Conservation (phyloP, 2,888 invertebrate genomes). For the Acleris sparsana region DNA sequence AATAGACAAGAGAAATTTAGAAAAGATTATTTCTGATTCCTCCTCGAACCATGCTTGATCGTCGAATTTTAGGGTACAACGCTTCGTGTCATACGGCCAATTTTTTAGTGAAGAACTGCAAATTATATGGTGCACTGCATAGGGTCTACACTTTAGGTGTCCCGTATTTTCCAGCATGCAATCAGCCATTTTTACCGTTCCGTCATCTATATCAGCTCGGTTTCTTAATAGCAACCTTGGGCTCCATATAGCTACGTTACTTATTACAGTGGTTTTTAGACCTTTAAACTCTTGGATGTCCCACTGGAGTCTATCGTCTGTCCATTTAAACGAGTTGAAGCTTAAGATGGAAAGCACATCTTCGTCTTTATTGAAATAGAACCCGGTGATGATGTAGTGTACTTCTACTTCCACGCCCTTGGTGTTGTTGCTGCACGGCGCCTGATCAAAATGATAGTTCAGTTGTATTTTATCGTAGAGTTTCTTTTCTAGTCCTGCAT, state of each 20-base stretch:
- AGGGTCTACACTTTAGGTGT: background rate
- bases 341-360: slow-evolving; percentile 27
- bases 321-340: slow-evolving; percentile 45
- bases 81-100: slow-evolving; percentile 26
- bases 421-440: slow-evolving; percentile 5
- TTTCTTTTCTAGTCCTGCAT: background rate
- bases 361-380: slow-evolving; percentile 3
- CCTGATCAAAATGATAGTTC: background rate
- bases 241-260: slow-evolving; percentile 43
- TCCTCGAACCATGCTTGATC: background rate
- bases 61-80: slow-evolving; percentile 22
- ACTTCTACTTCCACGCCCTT: slow-evolving; percentile 9
- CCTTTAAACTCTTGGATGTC: slow-evolving; percentile 48
- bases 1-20: background rate
- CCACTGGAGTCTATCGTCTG: slow-evolving; percentile 53
- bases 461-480: slow-evolving; percentile 8
- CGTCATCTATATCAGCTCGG: slow-evolving; percentile 1
- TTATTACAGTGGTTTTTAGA: slow-evolving; percentile 36
- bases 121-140: background rate
- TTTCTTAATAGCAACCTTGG: slow-evolving; percentile 40
- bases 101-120: slow-evolving; percentile 14
- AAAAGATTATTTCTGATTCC: background rate
- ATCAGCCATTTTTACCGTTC: background rate
- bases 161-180: slow-evolving; percentile 21
- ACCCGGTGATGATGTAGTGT: background rate